Conservation (phyloP, 1,140 invertebrate genomes). For the Anastrepha ludens region DNA sequence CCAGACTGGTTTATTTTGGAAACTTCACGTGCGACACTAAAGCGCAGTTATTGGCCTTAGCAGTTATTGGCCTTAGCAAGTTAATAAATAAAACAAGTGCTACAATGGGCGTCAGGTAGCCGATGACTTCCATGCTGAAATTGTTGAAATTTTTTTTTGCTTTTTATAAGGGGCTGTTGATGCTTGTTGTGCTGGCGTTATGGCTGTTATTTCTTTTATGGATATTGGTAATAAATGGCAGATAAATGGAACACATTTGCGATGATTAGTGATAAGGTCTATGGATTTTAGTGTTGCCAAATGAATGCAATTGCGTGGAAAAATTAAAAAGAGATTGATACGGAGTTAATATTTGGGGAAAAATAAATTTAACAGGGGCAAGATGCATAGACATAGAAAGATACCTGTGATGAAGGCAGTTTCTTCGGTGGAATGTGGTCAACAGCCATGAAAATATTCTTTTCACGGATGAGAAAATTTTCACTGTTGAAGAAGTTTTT, state of each 20-base stretch:
- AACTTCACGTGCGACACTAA: background rate
- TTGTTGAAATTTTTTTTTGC: background rate
- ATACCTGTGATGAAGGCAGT: too few relatives aligned
- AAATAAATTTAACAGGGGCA: too few relatives aligned
- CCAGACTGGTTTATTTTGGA: background rate
- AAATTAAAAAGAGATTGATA: background rate
- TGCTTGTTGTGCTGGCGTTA: constrained; percentile 20
- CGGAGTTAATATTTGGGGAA: too few relatives aligned
- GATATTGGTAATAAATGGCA: background rate
- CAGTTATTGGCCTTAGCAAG: background rate
- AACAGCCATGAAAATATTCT: too few relatives aligned
- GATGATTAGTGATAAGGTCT: background rate
- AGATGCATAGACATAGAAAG: too few relatives aligned
- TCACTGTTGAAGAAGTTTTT: too few relatives aligned
- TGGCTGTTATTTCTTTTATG: constrained; percentile 43
- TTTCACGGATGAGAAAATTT: too few relatives aligned
- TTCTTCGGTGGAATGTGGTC: too few relatives aligned
- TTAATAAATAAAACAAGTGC: background rate
- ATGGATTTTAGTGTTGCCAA: background rate
- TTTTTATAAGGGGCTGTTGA: too few relatives aligned
- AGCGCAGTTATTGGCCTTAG: background rate
- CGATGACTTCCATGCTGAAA: background rate
- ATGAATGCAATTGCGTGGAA: background rate
- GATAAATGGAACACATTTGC: constrained; percentile 33
- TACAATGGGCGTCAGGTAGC: background rate